Conservation (phyloP, 2,888 invertebrate genomes). For the Drosophila atripex region DNA sequence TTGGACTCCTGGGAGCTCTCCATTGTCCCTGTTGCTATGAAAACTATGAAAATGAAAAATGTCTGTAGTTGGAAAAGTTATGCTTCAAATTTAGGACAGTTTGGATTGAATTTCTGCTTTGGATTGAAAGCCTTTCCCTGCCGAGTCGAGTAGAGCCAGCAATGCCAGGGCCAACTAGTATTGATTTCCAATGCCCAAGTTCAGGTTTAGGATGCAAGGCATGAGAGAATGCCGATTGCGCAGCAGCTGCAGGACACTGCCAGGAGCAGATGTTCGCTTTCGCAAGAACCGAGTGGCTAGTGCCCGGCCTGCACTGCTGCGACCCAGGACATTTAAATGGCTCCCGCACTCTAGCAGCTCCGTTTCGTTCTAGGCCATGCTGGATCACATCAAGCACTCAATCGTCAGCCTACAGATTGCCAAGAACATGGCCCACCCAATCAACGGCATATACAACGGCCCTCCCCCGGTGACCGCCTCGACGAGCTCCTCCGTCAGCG, state of each 20-base stretch:
- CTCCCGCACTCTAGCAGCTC: conserved; percentile 4
- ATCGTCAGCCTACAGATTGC: conserved; percentile 99
- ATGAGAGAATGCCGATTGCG: conserved; percentile 56
- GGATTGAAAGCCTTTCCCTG: neutral
- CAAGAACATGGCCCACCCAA: conserved; percentile 97
- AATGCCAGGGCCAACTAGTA: conserved; percentile 29
- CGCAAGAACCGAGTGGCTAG: conserved; percentile 7
- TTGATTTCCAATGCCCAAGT: conserved; percentile 71
- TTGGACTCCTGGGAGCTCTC: neutral
- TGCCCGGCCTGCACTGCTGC: neutral
- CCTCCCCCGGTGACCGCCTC: conserved; percentile 84
- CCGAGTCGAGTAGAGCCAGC: neutral
- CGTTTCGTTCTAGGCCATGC: conserved; percentile 89
- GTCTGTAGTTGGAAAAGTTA: neutral
- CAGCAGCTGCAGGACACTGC: conserved; percentile 51
- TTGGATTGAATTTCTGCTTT: neutral
- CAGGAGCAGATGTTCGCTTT: conserved; percentile 61
- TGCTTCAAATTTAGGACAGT: neutral
- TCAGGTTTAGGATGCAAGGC: conserved; percentile 60
- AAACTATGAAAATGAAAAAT: neutral
- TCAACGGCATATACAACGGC: conserved; percentile 94
- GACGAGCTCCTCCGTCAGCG: conserved; percentile 48
- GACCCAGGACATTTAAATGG: neutral
- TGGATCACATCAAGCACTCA: conserved; percentile 99
- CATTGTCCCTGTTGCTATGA: neutral